Percentiles rank a stretch among this genome's conserved stretches.
Conservation (phyloP, 2,113 vertebrate genomes). For the Ciconia maguari region DNA sequence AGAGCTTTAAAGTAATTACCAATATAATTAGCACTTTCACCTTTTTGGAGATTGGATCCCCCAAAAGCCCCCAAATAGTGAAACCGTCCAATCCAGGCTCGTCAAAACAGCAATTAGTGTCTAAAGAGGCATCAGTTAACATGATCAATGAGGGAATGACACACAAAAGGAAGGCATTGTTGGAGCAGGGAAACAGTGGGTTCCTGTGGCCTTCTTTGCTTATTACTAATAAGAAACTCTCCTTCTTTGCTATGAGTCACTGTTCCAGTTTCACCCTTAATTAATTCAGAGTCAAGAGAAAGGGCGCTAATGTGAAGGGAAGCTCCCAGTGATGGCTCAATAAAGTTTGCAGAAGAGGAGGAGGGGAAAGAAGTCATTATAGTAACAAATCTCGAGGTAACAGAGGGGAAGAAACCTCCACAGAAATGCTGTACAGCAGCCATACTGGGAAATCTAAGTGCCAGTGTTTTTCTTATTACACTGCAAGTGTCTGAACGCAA, state of each 20-base stretch:
- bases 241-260: conserved; percentile 30
- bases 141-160: neutral
- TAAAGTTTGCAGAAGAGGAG: neutral
- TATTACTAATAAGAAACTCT: conserved; percentile 27
- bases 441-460: neutral
- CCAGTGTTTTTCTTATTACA: neutral
- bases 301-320: neutral
- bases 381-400: neutral
- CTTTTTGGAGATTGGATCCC: neutral
- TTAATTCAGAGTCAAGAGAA: conserved; percentile 18
- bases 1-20: conserved; percentile 7
- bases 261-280: conserved; percentile 46
- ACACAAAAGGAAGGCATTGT: neutral
- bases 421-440: neutral
- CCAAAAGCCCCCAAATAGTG: neutral
- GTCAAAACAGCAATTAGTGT: neutral
- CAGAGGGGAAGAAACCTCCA: neutral
- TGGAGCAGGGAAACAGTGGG: neutral
- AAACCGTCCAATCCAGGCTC: neutral
- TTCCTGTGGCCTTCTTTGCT: neutral
- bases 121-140: neutral
- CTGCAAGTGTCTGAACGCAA: neutral
- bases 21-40: neutral
- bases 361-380: neutral
- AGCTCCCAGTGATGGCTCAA: neutral